Evolutionary conservation across 2,113 vertebrate species (phyloP), one percentile per base, ranked within the genome.

Genomic region (Cichladusa arquata): DNA sequence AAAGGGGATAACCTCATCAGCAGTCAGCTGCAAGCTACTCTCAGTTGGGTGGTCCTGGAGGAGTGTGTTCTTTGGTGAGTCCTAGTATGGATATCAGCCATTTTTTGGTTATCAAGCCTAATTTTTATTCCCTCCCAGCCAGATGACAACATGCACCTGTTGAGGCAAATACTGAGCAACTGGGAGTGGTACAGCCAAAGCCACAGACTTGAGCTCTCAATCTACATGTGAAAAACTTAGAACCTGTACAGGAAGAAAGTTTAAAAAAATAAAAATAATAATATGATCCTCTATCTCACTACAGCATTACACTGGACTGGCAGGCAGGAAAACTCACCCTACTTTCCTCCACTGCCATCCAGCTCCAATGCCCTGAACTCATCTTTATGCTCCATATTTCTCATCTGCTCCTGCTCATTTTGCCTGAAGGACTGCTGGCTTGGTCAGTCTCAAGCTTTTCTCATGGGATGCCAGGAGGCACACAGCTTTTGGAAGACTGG

Each of bases 131-230:
- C 25, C 8, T 92, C 14, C 36, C 66, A 38, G 40, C 11, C 3
- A 8, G 31, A 58, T 36, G 11, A 61, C 19, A 36, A 26, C 7
- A 33, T 14, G 38, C 17, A 61, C 24, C 17, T 0, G 0, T 31
- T 61, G 51, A 71, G 42, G 34, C 31, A 72, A 66, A 82, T 42
- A 66, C 8, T 28, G 45, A 90, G 25, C 50, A 81, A 40, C 5
- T 47, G 26, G n/a, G 40, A 78, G 19, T 9, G 40, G 11, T 47
- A 64, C 23, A 65, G 50, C 18, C 54, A 78, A 67, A 85, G 34
- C 19, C 40, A 56, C 26, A 66, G 19, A 25, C 14, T 40, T 40
- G 64, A 78, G 14, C 9, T 74, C 47, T 66, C 3, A 4, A 5
- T 62, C 38, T 57, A n/a, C 11, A 24, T 44, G 19, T 7, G 16